Conservation (phyloP, 2,888 invertebrate species). For the Lacanobia wlatinum region DNA sequence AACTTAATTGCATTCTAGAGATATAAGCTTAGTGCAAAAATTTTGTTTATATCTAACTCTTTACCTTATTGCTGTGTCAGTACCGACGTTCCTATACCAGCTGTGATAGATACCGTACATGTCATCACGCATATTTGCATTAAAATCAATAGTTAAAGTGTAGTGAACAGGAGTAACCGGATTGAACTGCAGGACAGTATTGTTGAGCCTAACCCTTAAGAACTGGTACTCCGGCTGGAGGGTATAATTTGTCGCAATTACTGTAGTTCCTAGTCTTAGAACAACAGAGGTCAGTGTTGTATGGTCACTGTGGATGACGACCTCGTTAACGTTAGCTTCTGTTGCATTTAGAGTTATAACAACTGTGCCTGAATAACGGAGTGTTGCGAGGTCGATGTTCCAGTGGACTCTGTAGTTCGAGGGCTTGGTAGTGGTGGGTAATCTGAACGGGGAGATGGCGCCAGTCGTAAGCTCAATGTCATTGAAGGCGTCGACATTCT, state of each 20-base stretch:
- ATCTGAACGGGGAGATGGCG: constrained; percentile 76
- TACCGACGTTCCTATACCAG: constrained; percentile 79
- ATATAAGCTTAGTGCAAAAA: neutral
- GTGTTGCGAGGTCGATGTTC: constrained; percentile 69
- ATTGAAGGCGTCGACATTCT: constrained; percentile 70
- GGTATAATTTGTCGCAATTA: constrained; percentile 51
- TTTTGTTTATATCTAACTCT: neutral
- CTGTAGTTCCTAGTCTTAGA: constrained; percentile 76
- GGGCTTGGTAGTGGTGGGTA: constrained; percentile 89
- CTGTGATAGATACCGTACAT: constrained; percentile 87
- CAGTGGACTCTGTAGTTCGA: constrained; percentile 88
- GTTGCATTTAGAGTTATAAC: constrained; percentile 79
- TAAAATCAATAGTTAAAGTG: constrained; percentile 74
- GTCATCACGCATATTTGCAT: constrained; percentile 77
- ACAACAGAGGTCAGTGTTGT: constrained; percentile 77
- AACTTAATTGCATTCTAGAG: neutral
- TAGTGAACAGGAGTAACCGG: constrained; percentile 68
- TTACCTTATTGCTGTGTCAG: constrained; percentile 71
- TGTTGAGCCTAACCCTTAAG: constrained; percentile 69
- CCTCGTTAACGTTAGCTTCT: constrained; percentile 73
- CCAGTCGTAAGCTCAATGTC: constrained; percentile 53
- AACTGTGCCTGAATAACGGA: constrained; percentile 80
- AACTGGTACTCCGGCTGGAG: constrained; percentile 75
- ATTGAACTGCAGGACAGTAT: constrained; percentile 70
- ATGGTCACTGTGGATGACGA: constrained; percentile 81